Percentiles rank a stretch among this genome's conserved stretches.
Conservation (phyloP, 1,140 invertebrate genomes). For the Hylaeus anthracinus region DNA sequence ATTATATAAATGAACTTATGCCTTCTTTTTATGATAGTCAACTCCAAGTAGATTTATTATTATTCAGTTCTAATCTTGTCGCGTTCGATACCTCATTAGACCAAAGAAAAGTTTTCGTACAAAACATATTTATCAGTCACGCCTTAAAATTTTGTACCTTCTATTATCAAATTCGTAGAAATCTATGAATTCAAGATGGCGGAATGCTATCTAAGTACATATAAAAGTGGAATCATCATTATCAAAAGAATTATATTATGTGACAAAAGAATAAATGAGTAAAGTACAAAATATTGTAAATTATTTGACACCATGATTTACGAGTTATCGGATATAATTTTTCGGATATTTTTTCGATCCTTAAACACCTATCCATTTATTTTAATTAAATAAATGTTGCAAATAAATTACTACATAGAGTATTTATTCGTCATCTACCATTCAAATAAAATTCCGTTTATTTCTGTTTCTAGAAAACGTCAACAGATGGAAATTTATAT, state of each 20-base stretch:
- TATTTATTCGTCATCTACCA: too few relatives aligned
- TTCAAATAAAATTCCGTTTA: too few relatives aligned
- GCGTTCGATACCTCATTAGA: not conserved
- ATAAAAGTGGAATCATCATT: not conserved
- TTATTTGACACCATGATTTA: constrained; percentile 9
- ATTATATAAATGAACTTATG: constrained; percentile 12
- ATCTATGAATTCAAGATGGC: not conserved
- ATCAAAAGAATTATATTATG: not conserved
- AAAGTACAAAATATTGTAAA: constrained; percentile 18
- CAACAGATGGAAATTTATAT: too few relatives aligned
- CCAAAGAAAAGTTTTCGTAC: not conserved
- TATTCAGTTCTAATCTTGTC: not conserved
- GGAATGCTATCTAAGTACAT: not conserved
- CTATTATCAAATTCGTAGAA: not conserved
- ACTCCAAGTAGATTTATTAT: not conserved
- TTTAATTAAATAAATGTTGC: too few relatives aligned
- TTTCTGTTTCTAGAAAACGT: too few relatives aligned
- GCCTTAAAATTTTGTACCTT: constrained; percentile 8
- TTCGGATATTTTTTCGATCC: not conserved
- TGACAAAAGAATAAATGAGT: constrained; percentile 15
- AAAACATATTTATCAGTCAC: not conserved
- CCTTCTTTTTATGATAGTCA: not conserved
- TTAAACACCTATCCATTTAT: too few relatives aligned
- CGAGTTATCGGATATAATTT: not conserved
- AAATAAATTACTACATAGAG: too few relatives aligned